phyloP scores from a whole-genome alignment of 2,797 vertebrate genomes.

The Luscinia luscinia region DNA sequence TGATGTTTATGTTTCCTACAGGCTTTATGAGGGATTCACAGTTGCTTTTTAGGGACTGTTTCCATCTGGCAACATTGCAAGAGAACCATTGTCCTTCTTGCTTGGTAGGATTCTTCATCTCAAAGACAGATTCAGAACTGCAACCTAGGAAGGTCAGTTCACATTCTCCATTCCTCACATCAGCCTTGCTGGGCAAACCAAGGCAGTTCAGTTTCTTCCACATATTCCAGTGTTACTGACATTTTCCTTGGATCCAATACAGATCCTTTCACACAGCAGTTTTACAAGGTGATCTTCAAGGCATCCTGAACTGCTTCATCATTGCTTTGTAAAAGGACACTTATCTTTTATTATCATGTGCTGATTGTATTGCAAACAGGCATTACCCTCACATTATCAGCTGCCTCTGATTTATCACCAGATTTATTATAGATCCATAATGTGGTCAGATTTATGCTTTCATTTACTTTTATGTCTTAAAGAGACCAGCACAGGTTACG shows the following conservation, averaged over 20 bases:
- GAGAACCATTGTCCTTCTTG: neutral
- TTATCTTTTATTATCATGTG: neutral
- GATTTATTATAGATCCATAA: conserved; percentile 7
- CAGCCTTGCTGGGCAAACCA: neutral
- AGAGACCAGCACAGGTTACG: neutral
- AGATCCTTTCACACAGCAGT: neutral
- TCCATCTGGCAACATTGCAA: neutral
- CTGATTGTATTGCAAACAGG: conserved; percentile 31
- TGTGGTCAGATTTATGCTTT: conserved; percentile 15
- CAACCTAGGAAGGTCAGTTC: neutral
- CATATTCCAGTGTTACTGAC: neutral
- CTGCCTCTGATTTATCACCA: conserved; percentile 30
- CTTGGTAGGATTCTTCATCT: neutral
- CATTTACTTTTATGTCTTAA: conserved; percentile 17
- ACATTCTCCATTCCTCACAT: neutral
- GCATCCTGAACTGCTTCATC: neutral
- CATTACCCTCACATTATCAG: conserved; percentile 25
- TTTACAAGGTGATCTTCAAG: conserved; percentile 35
- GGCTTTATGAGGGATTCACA: neutral
- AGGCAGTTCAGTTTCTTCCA: neutral
- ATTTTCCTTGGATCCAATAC: neutral
- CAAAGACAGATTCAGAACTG: neutral
- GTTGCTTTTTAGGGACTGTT: neutral
- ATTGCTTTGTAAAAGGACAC: neutral
- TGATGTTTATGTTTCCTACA: neutral